These are phyloP conservation scores for Chaitophorus viminalis DNA, from an alignment of 2,888 invertebrate genomes.

Conservation along the genomic window DNA sequence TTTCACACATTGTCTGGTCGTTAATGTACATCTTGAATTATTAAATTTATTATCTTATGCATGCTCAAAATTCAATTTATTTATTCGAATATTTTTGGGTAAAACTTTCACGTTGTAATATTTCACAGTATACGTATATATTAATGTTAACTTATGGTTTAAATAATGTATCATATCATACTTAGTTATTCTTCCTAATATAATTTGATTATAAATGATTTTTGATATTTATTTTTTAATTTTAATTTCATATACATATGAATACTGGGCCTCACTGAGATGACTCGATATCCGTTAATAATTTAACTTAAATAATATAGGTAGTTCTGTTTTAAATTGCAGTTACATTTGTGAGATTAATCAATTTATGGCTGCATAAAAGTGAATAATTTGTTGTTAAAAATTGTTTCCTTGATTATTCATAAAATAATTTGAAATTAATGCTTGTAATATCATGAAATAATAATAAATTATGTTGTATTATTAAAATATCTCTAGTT, in stretches of 20 bases:
- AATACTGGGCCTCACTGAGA: no score
- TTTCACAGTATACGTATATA: neutral
- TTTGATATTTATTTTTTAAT: no score
- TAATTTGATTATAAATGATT: neutral
- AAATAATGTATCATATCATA: neutral
- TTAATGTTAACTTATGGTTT: neutral
- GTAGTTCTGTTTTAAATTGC: neutral
- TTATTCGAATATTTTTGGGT: neutral
- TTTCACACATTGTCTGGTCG: neutral
- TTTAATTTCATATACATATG: no score
- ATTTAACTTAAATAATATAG: neutral
- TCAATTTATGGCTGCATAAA: neutral
- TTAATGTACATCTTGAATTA: slow-evolving; percentile 8
- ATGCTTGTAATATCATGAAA: neutral
- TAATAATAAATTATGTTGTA: neutral
- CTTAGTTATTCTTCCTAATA: neutral
- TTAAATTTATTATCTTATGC: neutral
- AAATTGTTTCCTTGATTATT: neutral
- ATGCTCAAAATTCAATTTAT: neutral
- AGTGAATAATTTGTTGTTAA: neutral
- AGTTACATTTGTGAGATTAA: neutral
- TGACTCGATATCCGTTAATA: no score
- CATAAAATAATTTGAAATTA: neutral
- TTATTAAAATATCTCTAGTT: neutral
- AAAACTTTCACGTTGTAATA: slow-evolving; percentile 36